phyloP scores from a whole-genome alignment of 1,140 invertebrate species.

The Gerris buenoi region DNA sequence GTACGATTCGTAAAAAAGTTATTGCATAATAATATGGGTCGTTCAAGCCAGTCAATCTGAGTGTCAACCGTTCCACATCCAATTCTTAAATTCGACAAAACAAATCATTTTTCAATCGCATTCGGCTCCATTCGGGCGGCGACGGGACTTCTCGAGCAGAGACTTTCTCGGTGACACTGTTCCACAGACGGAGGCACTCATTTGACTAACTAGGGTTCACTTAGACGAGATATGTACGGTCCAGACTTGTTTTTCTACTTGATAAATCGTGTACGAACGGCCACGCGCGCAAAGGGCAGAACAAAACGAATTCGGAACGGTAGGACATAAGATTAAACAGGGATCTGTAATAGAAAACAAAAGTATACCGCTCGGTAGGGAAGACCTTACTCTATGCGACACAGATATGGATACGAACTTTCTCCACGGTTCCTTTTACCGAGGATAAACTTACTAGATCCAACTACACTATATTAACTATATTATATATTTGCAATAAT shows the following conservation, averaged over 20 bases:
- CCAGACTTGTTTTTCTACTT: not conserved
- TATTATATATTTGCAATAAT: not conserved
- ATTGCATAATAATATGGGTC: too few species aligned
- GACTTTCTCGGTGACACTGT: too few species aligned
- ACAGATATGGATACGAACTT: not conserved
- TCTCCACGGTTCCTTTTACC: not conserved
- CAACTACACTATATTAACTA: not conserved
- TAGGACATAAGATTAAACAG: too few species aligned
- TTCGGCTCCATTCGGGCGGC: too few species aligned
- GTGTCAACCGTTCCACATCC: too few species aligned
- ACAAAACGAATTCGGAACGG: not conserved
- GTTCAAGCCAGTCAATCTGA: too few species aligned
- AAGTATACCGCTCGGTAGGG: not conserved
- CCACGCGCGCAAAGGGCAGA: not conserved
- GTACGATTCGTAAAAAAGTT: not conserved
- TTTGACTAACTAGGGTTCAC: not conserved
- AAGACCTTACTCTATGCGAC: not conserved
- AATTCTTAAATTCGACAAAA: too few species aligned
- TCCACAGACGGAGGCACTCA: not conserved
- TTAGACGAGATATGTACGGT: not conserved
- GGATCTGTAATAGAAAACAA: not conserved
- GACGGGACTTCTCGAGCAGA: too few species aligned
- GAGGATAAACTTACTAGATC: not conserved
- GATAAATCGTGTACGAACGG: not conserved
- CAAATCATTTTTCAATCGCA: too few species aligned